Conservation (phyloP, 53 echinoderm and acorn worm species). For the Zoroaster sp. region DNA sequence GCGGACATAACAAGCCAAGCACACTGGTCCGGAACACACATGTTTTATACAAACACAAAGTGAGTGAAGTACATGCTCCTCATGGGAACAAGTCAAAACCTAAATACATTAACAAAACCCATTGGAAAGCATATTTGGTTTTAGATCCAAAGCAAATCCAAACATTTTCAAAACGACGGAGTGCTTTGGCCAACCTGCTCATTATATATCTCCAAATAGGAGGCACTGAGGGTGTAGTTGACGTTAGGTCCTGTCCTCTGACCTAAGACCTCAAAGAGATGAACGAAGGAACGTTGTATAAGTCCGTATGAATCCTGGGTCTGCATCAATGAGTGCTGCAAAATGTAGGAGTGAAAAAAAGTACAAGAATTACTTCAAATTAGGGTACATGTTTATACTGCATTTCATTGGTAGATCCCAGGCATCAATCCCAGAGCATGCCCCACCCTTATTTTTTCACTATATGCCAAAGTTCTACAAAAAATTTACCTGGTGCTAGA, state of each 20-base stretch:
- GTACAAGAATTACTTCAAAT: too few species aligned
- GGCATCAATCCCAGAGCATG: too few species aligned
- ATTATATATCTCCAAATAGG: slow-evolving; percentile 97
- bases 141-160: background rate
- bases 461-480: too few species aligned
- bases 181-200: slow-evolving; percentile 77
- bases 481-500: too few species aligned
- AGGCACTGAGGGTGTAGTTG: slow-evolving; percentile 83
- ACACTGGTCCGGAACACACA: too few species aligned
- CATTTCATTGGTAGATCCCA: too few species aligned
- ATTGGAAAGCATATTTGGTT: too few species aligned
- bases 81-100: background rate
- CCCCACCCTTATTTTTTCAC: too few species aligned
- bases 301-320: slow-evolving; percentile 68
- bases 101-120: background rate
- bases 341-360: background rate
- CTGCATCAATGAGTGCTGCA: slow-evolving; percentile 36
- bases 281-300: slow-evolving; percentile 85
- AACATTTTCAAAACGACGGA: background rate
- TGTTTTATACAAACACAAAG: too few species aligned
- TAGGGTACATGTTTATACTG: too few species aligned
- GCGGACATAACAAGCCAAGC: too few species aligned
- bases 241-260: slow-evolving; percentile 52
- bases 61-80: too few species aligned
- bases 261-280: slow-evolving; percentile 82